phyloP scores from a whole-genome alignment of 2,113 vertebrate species.

The Eudyptes chrysolophus region DNA sequence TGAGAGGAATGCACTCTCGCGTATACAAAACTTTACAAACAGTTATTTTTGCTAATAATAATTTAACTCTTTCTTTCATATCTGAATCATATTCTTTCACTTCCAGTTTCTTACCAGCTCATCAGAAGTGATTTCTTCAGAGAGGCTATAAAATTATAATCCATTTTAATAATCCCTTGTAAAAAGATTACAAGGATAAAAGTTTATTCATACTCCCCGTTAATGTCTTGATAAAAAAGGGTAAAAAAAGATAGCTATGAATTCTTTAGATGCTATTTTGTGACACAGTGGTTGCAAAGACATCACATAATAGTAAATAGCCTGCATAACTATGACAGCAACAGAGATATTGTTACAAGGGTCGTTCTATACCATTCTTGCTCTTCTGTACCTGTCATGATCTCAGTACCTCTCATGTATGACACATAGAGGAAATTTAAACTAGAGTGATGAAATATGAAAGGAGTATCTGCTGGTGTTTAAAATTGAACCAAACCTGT shows the following conservation, averaged over 20 bases:
- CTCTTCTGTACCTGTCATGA: not conserved
- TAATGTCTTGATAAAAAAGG: not conserved
- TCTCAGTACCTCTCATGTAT: not conserved
- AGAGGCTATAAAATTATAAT: not conserved
- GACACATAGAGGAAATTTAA: not conserved
- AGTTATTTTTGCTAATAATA: not conserved
- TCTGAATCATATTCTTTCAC: not conserved
- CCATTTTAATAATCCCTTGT: not conserved
- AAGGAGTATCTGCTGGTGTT: not conserved
- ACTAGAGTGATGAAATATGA: not conserved
- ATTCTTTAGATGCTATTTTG: not conserved
- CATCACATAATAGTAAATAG: not conserved
- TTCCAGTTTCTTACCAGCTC: not conserved
- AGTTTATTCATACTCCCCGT: not conserved
- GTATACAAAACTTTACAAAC: not conserved
- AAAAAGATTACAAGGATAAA: not conserved
- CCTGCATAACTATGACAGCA: not conserved
- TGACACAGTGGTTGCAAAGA: not conserved
- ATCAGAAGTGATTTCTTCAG: not conserved
- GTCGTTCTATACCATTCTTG: not conserved
- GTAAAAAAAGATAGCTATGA: not conserved
- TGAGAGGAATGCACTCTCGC: accelerated
- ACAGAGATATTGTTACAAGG: not conserved
- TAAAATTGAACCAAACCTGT: not conserved
- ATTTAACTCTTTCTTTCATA: not conserved